Base-by-base conservation (phyloP, 2,888 invertebrate species). In the Mellilla xanthometata region DNA sequence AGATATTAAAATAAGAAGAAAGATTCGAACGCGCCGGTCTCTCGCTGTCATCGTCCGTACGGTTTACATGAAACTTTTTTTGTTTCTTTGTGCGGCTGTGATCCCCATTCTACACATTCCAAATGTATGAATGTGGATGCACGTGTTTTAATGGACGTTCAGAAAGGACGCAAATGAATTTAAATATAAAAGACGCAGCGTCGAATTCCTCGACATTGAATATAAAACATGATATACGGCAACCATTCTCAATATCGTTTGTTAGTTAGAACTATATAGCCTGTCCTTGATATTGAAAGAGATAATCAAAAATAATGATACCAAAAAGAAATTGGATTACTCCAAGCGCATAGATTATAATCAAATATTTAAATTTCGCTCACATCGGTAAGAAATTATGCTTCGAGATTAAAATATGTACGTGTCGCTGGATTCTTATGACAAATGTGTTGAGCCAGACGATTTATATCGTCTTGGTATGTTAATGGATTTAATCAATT, bases 321-420 rank as follows among this genome's bases (percentile, higher is more conserved):
- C 31, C 29, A 19, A 34, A 46, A 34, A 34, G 50, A 53, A 67
- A 65, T 65, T 54, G 58, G 64, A 68, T 68, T 68, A 61, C 54
- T 71, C 65, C 58, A 62, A 50, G 54, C 42, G 22, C 56, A 59
- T 62, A 76, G 75, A 83, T 83, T 78, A 81, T 66, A 81, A 84
- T 85, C 76, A 81, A 83, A 82, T 81, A 84, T 84, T 84, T 65
- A 83, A 84, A 84, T 83, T 72, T 62, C 31, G 60, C 62, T 61
- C 49, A 53, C 56, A 54, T 54, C 24, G 47, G 38, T 48, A 52
- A 54, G 50, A 55, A 58, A 58, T 58, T 58, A 52, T 56, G 34
- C 49, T 31, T 42, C 36, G 36, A 51, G 53, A 55, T 55, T 53
- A 51, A 54, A 58, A 58, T 55, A 55, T 54, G 52, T 57, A 54